phyloP scores from a whole-genome alignment of 2,888 invertebrate genomes.

The Drosophila paucipuncta region DNA sequence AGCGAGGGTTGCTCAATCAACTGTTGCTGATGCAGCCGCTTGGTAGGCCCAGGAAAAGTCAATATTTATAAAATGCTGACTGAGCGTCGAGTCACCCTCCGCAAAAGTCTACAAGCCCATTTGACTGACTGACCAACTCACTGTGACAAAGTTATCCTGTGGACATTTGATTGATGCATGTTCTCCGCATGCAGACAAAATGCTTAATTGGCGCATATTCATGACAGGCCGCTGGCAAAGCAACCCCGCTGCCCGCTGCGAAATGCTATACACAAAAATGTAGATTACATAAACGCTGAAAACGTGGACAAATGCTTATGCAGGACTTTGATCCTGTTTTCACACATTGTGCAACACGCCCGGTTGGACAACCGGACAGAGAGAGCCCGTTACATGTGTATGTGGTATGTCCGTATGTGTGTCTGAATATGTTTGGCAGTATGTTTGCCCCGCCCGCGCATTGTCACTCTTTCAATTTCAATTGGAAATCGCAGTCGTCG shows the following conservation, averaged over 20 bases:
- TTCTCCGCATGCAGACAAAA: constrained; percentile 69
- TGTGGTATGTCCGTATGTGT: constrained; percentile 7
- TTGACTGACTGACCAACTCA: constrained; percentile 46
- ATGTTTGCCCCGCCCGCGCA: constrained; percentile 68
- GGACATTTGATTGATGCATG: constrained; percentile 78
- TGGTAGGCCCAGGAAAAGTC: not conserved
- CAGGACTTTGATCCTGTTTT: constrained; percentile 78
- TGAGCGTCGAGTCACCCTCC: constrained; percentile 33
- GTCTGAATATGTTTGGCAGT: constrained; percentile 25
- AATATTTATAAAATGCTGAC: not conserved
- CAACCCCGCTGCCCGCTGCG: not conserved
- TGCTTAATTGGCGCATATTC: constrained; percentile 78
- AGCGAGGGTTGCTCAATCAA: constrained; percentile 41
- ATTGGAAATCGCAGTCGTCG: constrained; percentile 67
- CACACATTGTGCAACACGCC: constrained; percentile 77
- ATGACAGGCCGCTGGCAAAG: constrained; percentile 47
- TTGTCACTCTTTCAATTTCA: constrained; percentile 66
- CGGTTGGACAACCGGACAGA: constrained; percentile 19
- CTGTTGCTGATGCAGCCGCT: constrained; percentile 4
- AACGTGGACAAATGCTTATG: constrained; percentile 73
- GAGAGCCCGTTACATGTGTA: constrained; percentile 12
- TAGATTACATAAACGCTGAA: constrained; percentile 73
- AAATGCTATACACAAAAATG: constrained; percentile 33
- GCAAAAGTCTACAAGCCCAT: constrained; percentile 37
- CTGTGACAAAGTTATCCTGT: constrained; percentile 62